Evolutionary conservation across 1,140 invertebrate species (phyloP), one percentile per base, ranked within the genome.

Genomic region (Trichonephila inaurata): DNA sequence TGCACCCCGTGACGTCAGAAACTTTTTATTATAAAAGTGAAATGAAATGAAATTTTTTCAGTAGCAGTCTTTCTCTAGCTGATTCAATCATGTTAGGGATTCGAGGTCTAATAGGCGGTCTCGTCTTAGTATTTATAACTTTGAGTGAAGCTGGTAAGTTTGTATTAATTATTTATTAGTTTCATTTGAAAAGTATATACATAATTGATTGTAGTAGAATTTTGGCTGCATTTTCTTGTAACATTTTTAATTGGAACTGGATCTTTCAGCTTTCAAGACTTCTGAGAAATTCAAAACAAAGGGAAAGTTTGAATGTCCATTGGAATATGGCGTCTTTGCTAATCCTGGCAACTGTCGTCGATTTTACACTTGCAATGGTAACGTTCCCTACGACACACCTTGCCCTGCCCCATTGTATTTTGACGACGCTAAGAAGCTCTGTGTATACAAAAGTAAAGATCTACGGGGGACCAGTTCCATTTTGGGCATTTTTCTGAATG

Each of bases 371-470:
- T 98, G 98, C 95, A 98, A 98, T 28, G 98, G 98, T 96, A 97
- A 97, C 33, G 98, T 97, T 95, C 98, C 98, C 0, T 98, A 98
- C 95, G 95, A 98, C 95, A 98, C 94, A 8, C 72, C 77, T 33
- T 99, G 98, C 96, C 98, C 98, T 10, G 98, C 98, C 16, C 98
- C 98, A 61, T 96, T 99, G 8, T 98, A 98, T 95, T 99, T 98
- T 95, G 98, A 99, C 95, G 98, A 98, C 95, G 97, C 98, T 93
- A 98, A 97, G 95, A 98, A 99, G 96, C 98, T 97, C 94, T 99
- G 98, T 95, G 98, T 98, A 0, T 98, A 98, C 95, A 98, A 98
- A 96, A 97, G 97, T 94, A 89, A 94, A 24, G 98, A 98, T 96
- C 98, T 98, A n/a, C 97, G 97, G 95, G 95, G 98, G 98, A 62